phyloP scores from a whole-genome alignment of 2,888 invertebrate species.

The Dusona sp. region DNA sequence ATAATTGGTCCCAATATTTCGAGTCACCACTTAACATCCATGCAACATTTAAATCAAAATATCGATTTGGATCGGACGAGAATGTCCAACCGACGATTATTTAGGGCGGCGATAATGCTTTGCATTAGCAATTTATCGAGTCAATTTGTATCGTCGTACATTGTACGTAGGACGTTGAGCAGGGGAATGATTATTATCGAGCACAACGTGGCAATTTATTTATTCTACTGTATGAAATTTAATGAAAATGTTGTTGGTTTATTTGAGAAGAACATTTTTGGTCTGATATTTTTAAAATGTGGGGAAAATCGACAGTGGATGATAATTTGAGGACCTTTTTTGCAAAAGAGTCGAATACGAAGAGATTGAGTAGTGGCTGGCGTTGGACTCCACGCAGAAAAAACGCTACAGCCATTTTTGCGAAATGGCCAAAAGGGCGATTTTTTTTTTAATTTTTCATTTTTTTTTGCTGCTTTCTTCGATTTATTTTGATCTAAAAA shows the following conservation, averaged over 20 bases:
- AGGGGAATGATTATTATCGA: not conserved
- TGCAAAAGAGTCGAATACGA: too few relatives aligned
- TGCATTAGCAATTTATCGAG: constrained; percentile 7
- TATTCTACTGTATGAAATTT: not conserved
- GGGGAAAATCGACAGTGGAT: too few relatives aligned
- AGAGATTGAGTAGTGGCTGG: too few relatives aligned
- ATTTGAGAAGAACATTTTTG: not conserved
- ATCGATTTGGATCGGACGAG: not conserved
- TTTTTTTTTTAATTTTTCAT: too few relatives aligned
- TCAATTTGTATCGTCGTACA: not conserved
- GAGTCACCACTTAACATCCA: not conserved
- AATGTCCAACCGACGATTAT: not conserved
- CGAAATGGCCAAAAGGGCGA: too few relatives aligned
- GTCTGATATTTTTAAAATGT: too few relatives aligned
- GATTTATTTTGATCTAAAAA: too few relatives aligned
- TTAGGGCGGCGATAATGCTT: not conserved
- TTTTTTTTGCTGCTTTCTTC: too few relatives aligned
- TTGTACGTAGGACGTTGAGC: not conserved
- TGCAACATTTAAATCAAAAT: not conserved
- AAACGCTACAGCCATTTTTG: too few relatives aligned
- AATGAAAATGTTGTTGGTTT: not conserved
- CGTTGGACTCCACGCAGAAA: too few relatives aligned
- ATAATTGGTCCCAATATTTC: not conserved
- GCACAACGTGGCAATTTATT: not conserved
- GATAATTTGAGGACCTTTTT: too few relatives aligned